Evolutionary conservation across 2,888 invertebrate species (phyloP).

Genomic region (Lomographa bimaculata): DNA sequence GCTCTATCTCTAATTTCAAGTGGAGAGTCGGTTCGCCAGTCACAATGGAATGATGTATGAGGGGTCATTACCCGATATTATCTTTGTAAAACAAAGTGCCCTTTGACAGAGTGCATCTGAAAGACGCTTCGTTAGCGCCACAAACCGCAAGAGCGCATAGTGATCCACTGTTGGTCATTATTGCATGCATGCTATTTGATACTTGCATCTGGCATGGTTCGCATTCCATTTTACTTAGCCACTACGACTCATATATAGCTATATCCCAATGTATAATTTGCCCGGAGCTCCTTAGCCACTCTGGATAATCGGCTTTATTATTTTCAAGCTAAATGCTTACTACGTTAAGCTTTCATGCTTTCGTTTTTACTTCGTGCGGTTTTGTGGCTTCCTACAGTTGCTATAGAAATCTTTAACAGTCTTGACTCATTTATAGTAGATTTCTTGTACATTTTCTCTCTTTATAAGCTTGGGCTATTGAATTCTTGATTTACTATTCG

Average conservation of each 20-base stretch:
- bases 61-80: constrained; percentile 49
- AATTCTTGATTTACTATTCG: not conserved
- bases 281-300: not conserved
- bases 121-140: constrained; percentile 39
- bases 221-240: constrained; percentile 12
- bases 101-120: constrained; percentile 45
- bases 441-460: too few relatives aligned
- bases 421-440: constrained; percentile 7
- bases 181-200: constrained; percentile 37
- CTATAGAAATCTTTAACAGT: constrained; percentile 7
- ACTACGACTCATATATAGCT: too few relatives aligned
- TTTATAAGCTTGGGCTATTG: too few relatives aligned
- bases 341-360: constrained; percentile 9
- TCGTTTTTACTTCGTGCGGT: constrained; percentile 4
- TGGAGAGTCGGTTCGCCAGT: constrained; percentile 32
- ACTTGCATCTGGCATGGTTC: constrained; percentile 19
- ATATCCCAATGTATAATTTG: not conserved
- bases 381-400: constrained; percentile 7
- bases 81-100: constrained; percentile 50
- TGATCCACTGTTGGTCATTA: constrained; percentile 39
- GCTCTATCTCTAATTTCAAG: constrained; percentile 32
- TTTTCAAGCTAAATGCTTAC: constrained; percentile 8
- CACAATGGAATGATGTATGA: constrained; percentile 41
- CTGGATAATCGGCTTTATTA: constrained; percentile 9
- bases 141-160: constrained; percentile 45